A percentile compares a stretch with the other conserved stretches of the same genome.
These are phyloP conservation scores for Bombus terrestris DNA, from an alignment of 1,140 invertebrate genomes.

Conservation along the genomic window DNA sequence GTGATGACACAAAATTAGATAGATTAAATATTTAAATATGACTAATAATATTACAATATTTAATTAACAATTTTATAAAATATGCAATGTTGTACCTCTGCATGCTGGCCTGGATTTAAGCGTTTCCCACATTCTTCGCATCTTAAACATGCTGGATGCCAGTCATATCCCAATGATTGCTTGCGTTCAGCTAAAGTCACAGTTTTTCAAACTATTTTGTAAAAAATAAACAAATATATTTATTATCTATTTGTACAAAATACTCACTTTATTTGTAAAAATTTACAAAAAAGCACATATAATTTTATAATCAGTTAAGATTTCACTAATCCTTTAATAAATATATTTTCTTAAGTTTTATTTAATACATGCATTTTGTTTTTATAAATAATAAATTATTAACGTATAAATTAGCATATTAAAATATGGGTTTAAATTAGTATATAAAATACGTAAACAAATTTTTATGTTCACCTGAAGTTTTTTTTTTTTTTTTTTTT, in stretches of 20 bases:
- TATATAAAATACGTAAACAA: background rate
- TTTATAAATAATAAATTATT: conserved; percentile 5
- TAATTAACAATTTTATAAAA: conserved; percentile 20
- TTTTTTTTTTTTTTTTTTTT: no score
- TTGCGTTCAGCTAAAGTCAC: conserved; percentile 91
- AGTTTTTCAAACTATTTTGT: conserved; percentile 29
- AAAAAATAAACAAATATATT: background rate
- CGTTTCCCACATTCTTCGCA: conserved; percentile 96
- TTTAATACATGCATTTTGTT: background rate
- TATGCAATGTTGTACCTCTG: conserved; percentile 85
- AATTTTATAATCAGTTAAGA: background rate
- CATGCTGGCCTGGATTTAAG: conserved; percentile 94
- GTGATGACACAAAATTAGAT: background rate
- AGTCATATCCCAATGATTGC: conserved; percentile 95
- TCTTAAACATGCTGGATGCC: conserved; percentile 95
- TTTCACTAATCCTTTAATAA: background rate
- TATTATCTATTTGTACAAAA: background rate
- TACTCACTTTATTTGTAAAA: background rate
- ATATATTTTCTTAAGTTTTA: background rate
- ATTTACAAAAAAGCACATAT: background rate
- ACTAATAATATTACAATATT: background rate
- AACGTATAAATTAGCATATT: background rate
- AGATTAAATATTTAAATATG: conserved; percentile 1
- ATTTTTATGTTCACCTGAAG: background rate
- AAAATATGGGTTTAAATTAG: background rate